Evolutionary conservation across 2,888 invertebrate genomes (phyloP), one percentile per base, ranked within the genome.

Genomic region (Colostygia pectinataria): DNA sequence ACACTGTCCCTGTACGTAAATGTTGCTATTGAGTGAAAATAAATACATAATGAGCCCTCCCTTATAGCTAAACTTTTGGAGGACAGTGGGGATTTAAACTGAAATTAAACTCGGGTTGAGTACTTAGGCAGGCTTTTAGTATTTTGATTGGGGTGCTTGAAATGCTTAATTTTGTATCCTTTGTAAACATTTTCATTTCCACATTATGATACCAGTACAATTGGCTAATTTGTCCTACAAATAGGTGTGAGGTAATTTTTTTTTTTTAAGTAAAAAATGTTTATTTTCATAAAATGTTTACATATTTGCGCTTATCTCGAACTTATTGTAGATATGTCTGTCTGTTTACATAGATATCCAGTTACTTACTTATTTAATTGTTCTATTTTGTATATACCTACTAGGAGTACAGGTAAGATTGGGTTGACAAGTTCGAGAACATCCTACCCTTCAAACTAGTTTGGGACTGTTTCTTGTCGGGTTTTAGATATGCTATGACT

Each of bases 11-110:
- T 65, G 56, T 63, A 63, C 48, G 62, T 63, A 68, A 66, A 67
- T 68, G 70, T 65, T 63, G 61, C 65, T 74, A 79, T 81, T 79
- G 83, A 83, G 78, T 77, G 83, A 83, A 81, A 81, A 76, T 83
- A 78, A 83, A 85, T 85, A 72, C 65, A 73, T 82, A 79, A 84
- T 78, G 78, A 78, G 69, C 65, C 66, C 66, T 65, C 66, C 72
- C 71, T 68, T 60, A 52, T 55, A 65, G 50, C 49, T 55, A 40
- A 53, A 54, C 62, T 65, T 61, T 68, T 63, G 57, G 54, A 32
- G 41, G 62, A 55, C 57, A 57, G 48, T 45, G 46, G 63, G 66
- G 63, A 63, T 66, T 53, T 51, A 15, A 48, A 58, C 54, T 56
- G 60, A 55, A 61, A 56, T 58, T 58, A 53, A 56, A 58, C 56